Percentiles rank a stretch among this genome's conserved stretches.
Conservation (phyloP, 2,113 vertebrate genomes). For the Zosterops borbonicus region DNA sequence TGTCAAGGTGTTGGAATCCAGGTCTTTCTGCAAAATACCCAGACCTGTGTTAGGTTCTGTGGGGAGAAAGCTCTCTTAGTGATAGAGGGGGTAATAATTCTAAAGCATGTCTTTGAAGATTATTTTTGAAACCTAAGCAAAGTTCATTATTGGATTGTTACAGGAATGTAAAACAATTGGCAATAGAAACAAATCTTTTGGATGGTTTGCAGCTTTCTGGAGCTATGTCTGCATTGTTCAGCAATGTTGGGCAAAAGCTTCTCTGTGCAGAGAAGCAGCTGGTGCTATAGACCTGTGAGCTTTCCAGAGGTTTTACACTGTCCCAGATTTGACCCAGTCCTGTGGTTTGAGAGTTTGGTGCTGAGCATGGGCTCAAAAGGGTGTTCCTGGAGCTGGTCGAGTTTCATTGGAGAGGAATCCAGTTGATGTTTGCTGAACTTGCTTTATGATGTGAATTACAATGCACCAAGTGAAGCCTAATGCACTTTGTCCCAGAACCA, state of each 20-base stretch:
- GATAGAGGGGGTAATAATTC: not conserved
- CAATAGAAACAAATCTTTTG: not conserved
- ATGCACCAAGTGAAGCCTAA: not conserved
- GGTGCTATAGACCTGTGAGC: not conserved
- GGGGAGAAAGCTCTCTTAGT: not conserved
- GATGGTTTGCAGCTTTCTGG: not conserved
- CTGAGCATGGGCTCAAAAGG: not conserved
- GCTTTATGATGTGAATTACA: not conserved
- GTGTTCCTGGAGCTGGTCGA: not conserved
- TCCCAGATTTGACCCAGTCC: not conserved
- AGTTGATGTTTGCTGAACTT: not conserved
- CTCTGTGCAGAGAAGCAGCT: not conserved
- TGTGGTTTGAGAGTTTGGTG: not conserved
- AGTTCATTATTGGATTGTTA: not conserved
- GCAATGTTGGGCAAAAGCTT: not conserved
- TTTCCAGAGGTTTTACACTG: not conserved
- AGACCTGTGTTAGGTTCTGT: not conserved
- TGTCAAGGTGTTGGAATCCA: not conserved
- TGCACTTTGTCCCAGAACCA: not conserved
- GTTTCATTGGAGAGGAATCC: not conserved
- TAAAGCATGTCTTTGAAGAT: not conserved
- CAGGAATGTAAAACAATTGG: rapidly evolving
- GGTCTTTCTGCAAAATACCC: not conserved
- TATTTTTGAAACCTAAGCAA: not conserved
- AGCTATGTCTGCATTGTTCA: not conserved